phyloP scores from a whole-genome alignment of 2,797 vertebrate species.

The Heliangelus exortis region DNA sequence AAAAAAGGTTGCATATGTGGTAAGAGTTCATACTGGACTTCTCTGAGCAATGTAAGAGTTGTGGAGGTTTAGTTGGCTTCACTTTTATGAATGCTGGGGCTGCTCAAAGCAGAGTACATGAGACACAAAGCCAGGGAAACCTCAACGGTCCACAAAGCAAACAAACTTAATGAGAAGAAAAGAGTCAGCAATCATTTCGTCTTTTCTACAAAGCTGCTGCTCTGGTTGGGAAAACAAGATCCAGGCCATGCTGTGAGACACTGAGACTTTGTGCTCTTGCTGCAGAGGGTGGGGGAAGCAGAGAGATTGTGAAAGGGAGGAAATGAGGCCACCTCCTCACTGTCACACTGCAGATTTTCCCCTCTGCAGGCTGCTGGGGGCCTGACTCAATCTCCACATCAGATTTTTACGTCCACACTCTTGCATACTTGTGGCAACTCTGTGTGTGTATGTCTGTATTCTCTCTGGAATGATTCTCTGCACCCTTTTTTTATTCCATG shows the following conservation, averaged over 20 bases:
- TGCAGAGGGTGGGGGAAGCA: background rate
- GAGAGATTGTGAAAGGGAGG: background rate
- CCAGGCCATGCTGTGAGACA: background rate
- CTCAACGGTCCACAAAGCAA: background rate
- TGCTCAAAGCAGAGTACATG: conserved; percentile 4
- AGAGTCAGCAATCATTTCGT: conserved; percentile 53
- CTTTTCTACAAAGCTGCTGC: conserved; percentile 33
- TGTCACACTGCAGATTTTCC: background rate
- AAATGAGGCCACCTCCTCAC: background rate
- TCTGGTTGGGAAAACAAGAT: background rate
- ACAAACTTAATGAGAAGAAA: conserved; percentile 54
- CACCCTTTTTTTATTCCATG: background rate
- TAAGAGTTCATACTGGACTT: background rate
- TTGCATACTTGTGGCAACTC: background rate
- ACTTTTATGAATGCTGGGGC: conserved; percentile 20
- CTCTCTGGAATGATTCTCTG: background rate
- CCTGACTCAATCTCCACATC: background rate
- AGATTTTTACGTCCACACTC: background rate
- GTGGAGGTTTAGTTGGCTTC: background rate
- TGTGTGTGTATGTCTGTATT: background rate
- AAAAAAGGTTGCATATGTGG: background rate
- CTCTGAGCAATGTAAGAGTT: background rate
- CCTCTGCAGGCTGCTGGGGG: background rate
- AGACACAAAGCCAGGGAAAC: conserved; percentile 32
- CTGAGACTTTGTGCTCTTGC: background rate